These are phyloP conservation scores for Lontra canadensis DNA, from an alignment of 2,113 vertebrate species.

Conservation along the genomic window DNA sequence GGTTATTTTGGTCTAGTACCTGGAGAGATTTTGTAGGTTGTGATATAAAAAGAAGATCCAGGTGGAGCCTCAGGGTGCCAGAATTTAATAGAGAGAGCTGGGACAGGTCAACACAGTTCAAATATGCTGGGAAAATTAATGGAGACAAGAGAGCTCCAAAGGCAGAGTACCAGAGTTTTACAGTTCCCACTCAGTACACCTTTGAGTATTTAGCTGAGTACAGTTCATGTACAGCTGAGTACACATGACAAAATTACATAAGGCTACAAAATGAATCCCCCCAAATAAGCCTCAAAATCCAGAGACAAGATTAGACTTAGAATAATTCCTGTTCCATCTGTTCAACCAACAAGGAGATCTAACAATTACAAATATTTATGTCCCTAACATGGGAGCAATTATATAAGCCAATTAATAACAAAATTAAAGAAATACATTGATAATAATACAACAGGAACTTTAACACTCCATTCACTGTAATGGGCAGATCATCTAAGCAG, in stretches of 20 bases:
- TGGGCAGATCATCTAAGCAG: too few species aligned
- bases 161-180: background rate
- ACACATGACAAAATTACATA: background rate
- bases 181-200: background rate
- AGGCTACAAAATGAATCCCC: background rate
- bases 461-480: too few species aligned
- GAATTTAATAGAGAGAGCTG: background rate
- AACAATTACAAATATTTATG: too few species aligned
- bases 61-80: background rate
- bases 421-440: too few species aligned
- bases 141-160: background rate
- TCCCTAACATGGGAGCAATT: too few species aligned
- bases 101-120: background rate
- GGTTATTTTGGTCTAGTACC: background rate
- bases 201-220: background rate
- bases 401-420: too few species aligned
- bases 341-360: too few species aligned
- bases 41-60: background rate
- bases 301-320: background rate
- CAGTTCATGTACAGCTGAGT: too few species aligned
- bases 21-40: background rate
- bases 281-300: background rate
- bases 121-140: background rate
- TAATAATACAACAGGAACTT: too few species aligned
- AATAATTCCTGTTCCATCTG: too few species aligned